phyloP scores from a whole-genome alignment of 1,140 invertebrate genomes.

The Drosophila chauvacae region DNA sequence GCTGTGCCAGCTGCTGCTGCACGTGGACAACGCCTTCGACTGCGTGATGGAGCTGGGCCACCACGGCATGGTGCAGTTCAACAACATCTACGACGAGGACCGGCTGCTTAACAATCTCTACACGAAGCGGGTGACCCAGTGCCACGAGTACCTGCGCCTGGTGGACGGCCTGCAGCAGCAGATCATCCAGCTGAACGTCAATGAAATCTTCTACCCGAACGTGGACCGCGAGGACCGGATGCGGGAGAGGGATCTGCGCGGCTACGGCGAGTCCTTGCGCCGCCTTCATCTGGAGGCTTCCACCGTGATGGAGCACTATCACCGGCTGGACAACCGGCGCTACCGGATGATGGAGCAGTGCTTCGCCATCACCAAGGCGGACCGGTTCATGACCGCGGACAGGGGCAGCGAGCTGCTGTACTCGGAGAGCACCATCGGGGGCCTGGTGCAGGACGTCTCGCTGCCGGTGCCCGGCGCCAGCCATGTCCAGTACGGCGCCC shows the following conservation, averaged over 20 bases:
- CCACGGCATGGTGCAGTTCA: slow-evolving; percentile 69
- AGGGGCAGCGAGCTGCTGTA: slow-evolving; percentile 91
- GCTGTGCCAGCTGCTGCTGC: slow-evolving; percentile 65
- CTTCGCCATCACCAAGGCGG: slow-evolving; percentile 45
- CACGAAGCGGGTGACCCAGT: slow-evolving; percentile 94
- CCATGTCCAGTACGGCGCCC: neutral
- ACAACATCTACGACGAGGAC: slow-evolving; percentile 91
- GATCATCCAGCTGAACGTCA: slow-evolving; percentile 97
- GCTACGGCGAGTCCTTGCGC: slow-evolving; percentile 94
- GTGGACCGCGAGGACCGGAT: slow-evolving; percentile 90
- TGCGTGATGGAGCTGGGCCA: slow-evolving; percentile 67
- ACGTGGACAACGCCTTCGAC: slow-evolving; percentile 74
- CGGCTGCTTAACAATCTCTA: slow-evolving; percentile 97
- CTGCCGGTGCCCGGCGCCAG: neutral
- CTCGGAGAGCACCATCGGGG: slow-evolving; percentile 95
- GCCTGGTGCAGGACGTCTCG: slow-evolving; percentile 85
- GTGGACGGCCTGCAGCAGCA: slow-evolving; percentile 97
- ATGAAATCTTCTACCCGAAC: slow-evolving; percentile 94
- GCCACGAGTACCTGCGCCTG: slow-evolving; percentile 96
- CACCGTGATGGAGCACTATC: slow-evolving; percentile 97
- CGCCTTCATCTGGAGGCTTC: slow-evolving; percentile 92
- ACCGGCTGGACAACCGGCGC: slow-evolving; percentile 90
- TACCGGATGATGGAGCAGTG: slow-evolving; percentile 49
- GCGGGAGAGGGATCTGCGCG: slow-evolving; percentile 96
- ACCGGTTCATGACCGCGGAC: slow-evolving; percentile 47